Base-by-base conservation (phyloP, 1,140 invertebrate species). In the Drosophila pseudoobscura region DNA sequence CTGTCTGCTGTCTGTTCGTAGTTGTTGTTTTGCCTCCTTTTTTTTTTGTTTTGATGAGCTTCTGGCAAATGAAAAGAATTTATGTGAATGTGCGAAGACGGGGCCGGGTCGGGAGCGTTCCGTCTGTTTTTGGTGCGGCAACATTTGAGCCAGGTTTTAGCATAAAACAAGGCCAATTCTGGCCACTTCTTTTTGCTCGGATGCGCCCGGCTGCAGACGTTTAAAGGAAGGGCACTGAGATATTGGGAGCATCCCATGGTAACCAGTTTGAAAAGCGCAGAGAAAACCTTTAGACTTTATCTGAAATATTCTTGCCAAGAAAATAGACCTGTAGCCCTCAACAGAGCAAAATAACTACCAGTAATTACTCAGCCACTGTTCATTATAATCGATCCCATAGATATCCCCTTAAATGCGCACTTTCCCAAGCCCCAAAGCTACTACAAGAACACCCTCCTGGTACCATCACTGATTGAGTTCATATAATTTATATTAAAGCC, bases 401-500 rank as follows among this genome's bases (percentile, higher is more conserved):
- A 26, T 0, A 9, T 2, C 2, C 0, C 4, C 9, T 11, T 29
- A 41, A 52, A 26, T 29, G 13, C 17, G 35, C 31, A 9, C 15
- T 31, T 9, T n/a, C 29, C 7, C 29, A 1, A 2, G 29, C 7
- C 2, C 6, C 2, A 7, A 45, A 59, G 45, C 46, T 43, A 39
- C 29, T 43, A 39, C 29, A 20, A 54, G 11, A 55, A 8, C 29
- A 7, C 6, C 29, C 8, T 6, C 39, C 53, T 43, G 43, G 26
- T 26, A 45, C n/a, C 41, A 45, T 13, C 69, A 26, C 64, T 85
- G 80, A 85, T 85, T 87, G 78, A 85, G 80, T 85, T 85, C 54
- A 87, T 87, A 87, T 75, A 78, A 85, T 85, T 85, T 85, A 51
- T 87, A 80, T 85, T 87, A 75, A 85, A 80, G 82, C 77, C 77